These are phyloP conservation scores for Leptosomus discolor DNA, from an alignment of 2,113 vertebrate genomes.

Conservation along the genomic window DNA sequence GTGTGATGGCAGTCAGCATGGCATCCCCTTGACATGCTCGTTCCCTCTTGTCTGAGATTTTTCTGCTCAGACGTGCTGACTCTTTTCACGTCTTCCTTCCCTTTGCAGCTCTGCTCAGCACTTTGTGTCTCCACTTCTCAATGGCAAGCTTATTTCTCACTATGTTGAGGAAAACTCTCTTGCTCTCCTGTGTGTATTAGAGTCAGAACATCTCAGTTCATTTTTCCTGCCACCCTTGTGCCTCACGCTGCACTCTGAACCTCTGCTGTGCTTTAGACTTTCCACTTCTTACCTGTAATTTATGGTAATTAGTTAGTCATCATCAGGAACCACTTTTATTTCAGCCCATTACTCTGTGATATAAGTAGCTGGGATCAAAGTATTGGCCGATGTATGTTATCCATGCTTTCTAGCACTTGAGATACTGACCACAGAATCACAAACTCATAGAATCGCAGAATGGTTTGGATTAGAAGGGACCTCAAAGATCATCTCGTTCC, in stretches of 20 bases:
- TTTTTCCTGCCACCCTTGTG: neutral
- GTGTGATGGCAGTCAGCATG: rapidly evolving
- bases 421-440: too few relatives aligned
- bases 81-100: neutral
- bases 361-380: neutral
- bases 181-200: neutral
- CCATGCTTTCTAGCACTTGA: neutral
- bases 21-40: neutral
- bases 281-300: neutral
- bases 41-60: neutral
- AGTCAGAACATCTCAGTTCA: neutral
- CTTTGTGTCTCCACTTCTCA: neutral
- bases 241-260: neutral
- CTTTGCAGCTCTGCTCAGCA: neutral
- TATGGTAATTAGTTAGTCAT: neutral
- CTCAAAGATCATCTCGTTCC: too few relatives aligned
- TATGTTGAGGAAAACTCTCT: neutral
- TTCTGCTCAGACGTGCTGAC: neutral
- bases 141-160: neutral
- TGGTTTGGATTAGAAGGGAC: too few relatives aligned
- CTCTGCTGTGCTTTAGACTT: neutral
- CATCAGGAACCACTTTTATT: neutral
- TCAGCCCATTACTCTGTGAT: neutral
- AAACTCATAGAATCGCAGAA: too few relatives aligned
- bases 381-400: neutral